Conservation (phyloP, 2,113 vertebrate genomes). For the Notarius lentiginosus region DNA sequence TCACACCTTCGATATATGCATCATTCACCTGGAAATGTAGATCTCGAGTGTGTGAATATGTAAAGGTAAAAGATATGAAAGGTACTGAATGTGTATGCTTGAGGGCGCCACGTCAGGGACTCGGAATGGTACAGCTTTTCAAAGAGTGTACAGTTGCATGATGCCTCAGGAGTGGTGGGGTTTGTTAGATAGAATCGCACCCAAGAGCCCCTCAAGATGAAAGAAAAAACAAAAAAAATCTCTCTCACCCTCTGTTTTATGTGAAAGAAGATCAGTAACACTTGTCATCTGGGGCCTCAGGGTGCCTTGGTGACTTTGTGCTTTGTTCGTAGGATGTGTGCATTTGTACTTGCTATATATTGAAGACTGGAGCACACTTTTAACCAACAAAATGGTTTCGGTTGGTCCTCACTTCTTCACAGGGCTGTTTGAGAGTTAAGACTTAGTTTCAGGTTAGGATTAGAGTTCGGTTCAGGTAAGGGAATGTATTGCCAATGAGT, state of each 20-base stretch:
- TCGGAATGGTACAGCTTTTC: background rate
- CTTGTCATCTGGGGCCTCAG: constrained; percentile 28
- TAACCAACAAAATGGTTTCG: too few relatives aligned
- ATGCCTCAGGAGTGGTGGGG: constrained; percentile 13
- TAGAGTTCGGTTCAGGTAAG: too few relatives aligned
- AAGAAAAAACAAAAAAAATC: constrained; percentile 30
- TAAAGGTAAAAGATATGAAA: background rate
- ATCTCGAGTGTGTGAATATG: background rate
- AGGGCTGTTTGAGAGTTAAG: too few relatives aligned
- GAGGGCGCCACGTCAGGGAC: background rate
- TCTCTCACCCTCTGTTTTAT: constrained; percentile 21
- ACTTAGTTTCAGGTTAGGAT: too few relatives aligned
- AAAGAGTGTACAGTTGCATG: constrained; percentile 22
- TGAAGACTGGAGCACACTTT: too few relatives aligned
- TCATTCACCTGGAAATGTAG: background rate
- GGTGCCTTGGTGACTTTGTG: constrained; percentile 8
- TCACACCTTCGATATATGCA: background rate
- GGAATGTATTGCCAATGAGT: too few relatives aligned
- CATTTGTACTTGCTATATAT: background rate
- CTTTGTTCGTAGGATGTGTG: background rate
- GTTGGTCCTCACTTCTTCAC: too few relatives aligned
- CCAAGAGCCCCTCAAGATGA: constrained; percentile 16
- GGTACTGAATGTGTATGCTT: background rate
- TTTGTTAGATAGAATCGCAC: constrained; percentile 16
- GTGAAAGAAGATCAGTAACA: constrained; percentile 44